Evolutionary conservation across 2,797 vertebrate species (phyloP).

Genomic region (Tragelaphus eurycerus): DNA sequence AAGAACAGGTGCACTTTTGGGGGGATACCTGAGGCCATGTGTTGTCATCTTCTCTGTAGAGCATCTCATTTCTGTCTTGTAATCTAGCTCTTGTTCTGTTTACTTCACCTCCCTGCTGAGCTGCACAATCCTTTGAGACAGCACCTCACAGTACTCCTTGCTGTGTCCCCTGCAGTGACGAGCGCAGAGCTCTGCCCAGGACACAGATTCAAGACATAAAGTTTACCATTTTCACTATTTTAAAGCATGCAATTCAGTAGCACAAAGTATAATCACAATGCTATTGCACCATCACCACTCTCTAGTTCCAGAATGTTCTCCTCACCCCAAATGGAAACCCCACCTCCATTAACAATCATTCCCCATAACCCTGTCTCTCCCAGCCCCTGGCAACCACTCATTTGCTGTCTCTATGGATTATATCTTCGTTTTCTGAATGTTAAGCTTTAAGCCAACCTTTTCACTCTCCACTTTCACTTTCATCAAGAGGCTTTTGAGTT

Average conservation of each 20-base stretch:
- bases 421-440: too few relatives aligned
- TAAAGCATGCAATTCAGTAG: neutral
- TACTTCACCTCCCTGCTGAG: neutral
- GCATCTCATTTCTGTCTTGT: neutral
- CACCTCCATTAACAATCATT: neutral
- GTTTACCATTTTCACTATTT: neutral
- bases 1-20: neutral
- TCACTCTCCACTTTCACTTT: too few relatives aligned
- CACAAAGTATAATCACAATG: neutral
- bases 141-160: neutral
- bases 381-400: neutral
- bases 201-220: neutral
- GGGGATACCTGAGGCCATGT: neutral
- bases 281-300: neutral
- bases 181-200: neutral
- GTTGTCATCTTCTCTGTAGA: neutral
- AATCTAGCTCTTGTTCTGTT: neutral
- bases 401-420: neutral
- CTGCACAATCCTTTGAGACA: neutral
- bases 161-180: too few relatives aligned
- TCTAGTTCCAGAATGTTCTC: neutral
- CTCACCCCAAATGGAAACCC: neutral
- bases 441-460: too few relatives aligned
- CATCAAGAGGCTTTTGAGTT: too few relatives aligned
- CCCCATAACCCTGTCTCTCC: neutral